These are phyloP conservation scores for Trypoxylus dichotomus DNA, from an alignment of 1,140 invertebrate genomes.

Conservation along the genomic window DNA sequence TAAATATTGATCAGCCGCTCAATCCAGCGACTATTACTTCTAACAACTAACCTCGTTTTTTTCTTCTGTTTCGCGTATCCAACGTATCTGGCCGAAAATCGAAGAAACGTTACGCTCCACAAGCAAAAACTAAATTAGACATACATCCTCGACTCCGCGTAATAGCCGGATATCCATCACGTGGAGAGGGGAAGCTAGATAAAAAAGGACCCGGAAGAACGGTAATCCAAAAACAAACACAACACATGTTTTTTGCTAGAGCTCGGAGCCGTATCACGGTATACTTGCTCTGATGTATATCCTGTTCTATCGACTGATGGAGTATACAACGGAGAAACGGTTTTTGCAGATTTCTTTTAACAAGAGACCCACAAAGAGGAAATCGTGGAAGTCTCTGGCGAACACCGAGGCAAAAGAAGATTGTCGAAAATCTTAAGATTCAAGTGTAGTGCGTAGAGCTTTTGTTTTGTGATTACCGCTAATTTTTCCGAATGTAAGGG, in stretches of 20 bases:
- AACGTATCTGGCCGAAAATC: background rate
- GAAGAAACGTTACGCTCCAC: background rate
- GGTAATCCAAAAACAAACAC: slow-evolving; percentile 16
- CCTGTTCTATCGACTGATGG: slow-evolving; percentile 1
- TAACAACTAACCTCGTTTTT: background rate
- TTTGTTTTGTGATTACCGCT: background rate
- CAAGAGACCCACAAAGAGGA: background rate
- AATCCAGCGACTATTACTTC: too few relatives aligned
- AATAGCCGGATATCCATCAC: slow-evolving; percentile 6
- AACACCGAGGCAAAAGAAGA: background rate
- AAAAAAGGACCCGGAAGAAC: background rate
- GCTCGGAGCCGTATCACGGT: background rate
- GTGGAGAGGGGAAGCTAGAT: background rate
- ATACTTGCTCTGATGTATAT: background rate
- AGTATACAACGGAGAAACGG: background rate
- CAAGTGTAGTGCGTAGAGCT: background rate
- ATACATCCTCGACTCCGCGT: background rate
- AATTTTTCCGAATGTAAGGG: background rate
- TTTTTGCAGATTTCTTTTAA: slow-evolving; percentile 1
- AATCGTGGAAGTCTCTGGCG: background rate
- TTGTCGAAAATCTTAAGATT: background rate
- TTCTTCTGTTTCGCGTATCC: background rate
- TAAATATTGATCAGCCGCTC: too few relatives aligned
- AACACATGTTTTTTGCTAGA: background rate
- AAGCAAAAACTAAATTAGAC: slow-evolving; percentile 22